A percentile compares a stretch with the other conserved stretches of the same genome.
Conservation (phyloP, 1,140 invertebrate genomes). For the Brachionus rubens region DNA sequence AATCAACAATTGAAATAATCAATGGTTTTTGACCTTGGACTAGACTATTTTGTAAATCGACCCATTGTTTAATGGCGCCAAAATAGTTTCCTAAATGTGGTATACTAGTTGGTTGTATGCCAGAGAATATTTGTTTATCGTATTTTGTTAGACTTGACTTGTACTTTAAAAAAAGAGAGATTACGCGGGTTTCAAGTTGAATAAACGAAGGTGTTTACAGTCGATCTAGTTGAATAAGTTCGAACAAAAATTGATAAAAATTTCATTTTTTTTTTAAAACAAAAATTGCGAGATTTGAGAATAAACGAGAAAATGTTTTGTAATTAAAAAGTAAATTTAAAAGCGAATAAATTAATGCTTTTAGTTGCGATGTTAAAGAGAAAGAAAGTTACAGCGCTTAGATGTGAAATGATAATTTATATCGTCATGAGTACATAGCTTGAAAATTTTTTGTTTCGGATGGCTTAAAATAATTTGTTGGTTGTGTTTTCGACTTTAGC, state of each 20-base stretch:
- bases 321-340: not conserved
- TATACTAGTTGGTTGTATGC: conserved; percentile 89
- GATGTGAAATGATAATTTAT: too few relatives aligned
- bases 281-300: conserved; percentile 11
- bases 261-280: not conserved
- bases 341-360: conserved; percentile 24
- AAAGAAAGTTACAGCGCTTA: not conserved
- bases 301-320: not conserved
- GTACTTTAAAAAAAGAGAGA: not conserved
- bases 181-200: not conserved
- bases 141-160: not conserved
- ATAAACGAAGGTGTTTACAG: not conserved
- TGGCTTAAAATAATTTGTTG: too few relatives aligned
- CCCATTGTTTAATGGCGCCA: conserved; percentile 83
- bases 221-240: conserved; percentile 61
- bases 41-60: conserved; percentile 71
- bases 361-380: not conserved
- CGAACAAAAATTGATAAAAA: conserved; percentile 62
- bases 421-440: not conserved
- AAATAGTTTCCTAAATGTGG: conserved; percentile 96
- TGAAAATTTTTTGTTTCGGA: not conserved
- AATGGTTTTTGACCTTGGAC: conserved; percentile 49
- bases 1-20: conserved; percentile 78
- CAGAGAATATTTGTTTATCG: conserved; percentile 70
- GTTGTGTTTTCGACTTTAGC: too few relatives aligned